Conservation (phyloP, 2,888 invertebrate genomes). For the Cactoblastis cactorum region DNA sequence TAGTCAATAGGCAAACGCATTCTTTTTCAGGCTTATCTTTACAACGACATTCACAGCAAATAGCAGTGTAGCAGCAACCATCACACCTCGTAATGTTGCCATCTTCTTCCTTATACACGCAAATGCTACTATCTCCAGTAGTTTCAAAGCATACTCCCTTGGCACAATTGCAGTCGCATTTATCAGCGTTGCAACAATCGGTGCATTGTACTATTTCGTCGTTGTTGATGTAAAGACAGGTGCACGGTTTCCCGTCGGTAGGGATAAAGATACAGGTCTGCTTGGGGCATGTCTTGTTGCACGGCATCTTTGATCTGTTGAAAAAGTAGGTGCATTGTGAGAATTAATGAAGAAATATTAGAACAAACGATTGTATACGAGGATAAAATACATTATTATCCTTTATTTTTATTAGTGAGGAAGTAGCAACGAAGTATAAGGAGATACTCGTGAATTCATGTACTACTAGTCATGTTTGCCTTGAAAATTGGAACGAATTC, state of each 20-base stretch:
- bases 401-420: no score
- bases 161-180: slow-evolving; percentile 24
- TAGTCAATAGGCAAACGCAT: slow-evolving; percentile 32
- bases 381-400: no score
- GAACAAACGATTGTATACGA: no score
- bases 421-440: no score
- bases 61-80: slow-evolving; percentile 25
- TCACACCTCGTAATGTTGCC: slow-evolving; percentile 29
- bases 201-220: slow-evolving; percentile 14
- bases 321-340: no score
- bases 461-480: no score
- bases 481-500: no score
- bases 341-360: no score
- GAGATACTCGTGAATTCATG: no score
- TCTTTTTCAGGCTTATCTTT: slow-evolving; percentile 25
- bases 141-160: slow-evolving; percentile 28
- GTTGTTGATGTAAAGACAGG: not conserved
- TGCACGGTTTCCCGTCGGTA: slow-evolving; percentile 6
- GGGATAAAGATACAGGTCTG: slow-evolving; percentile 8
- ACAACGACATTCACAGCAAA: slow-evolving; percentile 24
- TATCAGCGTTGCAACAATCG: slow-evolving; percentile 15
- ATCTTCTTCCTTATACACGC: slow-evolving; percentile 32
- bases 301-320: slow-evolving; percentile 37
- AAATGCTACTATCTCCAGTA: slow-evolving; percentile 29
- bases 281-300: slow-evolving; percentile 34